These are phyloP conservation scores for Microplitis deprimator DNA, from an alignment of 2,888 invertebrate species.

Conservation along the genomic window DNA sequence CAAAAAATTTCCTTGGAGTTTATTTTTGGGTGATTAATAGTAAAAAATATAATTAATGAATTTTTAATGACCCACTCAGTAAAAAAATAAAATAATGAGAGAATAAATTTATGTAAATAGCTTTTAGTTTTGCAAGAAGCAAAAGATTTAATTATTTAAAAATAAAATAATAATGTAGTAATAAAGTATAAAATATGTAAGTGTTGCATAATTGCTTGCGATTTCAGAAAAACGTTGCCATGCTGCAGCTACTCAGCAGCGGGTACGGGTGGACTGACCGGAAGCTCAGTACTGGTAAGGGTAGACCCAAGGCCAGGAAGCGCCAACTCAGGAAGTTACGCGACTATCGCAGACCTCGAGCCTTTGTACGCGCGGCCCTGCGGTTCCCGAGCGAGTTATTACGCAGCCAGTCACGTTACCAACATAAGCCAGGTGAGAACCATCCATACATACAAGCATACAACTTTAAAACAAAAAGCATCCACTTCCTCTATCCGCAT, in stretches of 20 bases:
- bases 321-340: constrained; percentile 84
- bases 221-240: constrained; percentile 67
- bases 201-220: constrained; percentile 32
- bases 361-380: constrained; percentile 72
- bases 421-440: constrained; percentile 79
- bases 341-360: constrained; percentile 87
- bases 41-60: background rate
- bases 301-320: constrained; percentile 84
- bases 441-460: background rate
- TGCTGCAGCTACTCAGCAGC: constrained; percentile 83
- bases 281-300: constrained; percentile 80
- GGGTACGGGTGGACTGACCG: constrained; percentile 81
- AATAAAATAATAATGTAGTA: background rate
- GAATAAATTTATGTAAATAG: background rate
- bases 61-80: background rate
- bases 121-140: background rate
- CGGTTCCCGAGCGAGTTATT: constrained; percentile 80
- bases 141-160: background rate
- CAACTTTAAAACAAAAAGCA: background rate
- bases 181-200: constrained; percentile 8
- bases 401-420: constrained; percentile 85
- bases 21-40: too few species aligned
- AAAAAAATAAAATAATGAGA: background rate
- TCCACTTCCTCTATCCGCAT: background rate
- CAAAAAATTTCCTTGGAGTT: too few species aligned